These are phyloP conservation scores for Delphinapterus leucas DNA, from an alignment of 2,113 vertebrate genomes.

Conservation along the genomic window DNA sequence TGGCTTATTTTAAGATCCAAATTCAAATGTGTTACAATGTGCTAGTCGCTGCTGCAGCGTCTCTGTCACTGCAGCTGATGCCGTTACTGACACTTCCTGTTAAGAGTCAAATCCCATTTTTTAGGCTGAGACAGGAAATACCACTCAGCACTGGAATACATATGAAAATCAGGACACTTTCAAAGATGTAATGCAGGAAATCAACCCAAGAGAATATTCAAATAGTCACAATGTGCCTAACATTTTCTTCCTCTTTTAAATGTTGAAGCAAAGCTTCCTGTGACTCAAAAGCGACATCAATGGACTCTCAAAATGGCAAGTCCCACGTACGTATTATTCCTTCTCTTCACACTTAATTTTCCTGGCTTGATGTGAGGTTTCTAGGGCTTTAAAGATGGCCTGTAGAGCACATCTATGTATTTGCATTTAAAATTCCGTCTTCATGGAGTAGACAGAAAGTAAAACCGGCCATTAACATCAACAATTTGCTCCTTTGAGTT, in stretches of 20 bases:
- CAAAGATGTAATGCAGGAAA: slow-evolving; percentile 65
- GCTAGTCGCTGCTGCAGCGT: not conserved
- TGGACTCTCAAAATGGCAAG: not conserved
- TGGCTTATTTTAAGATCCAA: slow-evolving; percentile 36
- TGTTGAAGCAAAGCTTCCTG: slow-evolving; percentile 62
- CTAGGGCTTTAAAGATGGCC: not conserved
- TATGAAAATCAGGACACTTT: slow-evolving; percentile 59
- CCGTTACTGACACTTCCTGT: not conserved
- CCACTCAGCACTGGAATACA: slow-evolving; percentile 48
- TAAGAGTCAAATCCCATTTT: slow-evolving; percentile 17
- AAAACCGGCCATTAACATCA: not conserved
- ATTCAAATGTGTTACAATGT: not conserved
- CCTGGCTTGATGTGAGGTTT: not conserved
- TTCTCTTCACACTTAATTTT: not conserved
- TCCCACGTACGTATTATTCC: not conserved
- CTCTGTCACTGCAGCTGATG: not conserved
- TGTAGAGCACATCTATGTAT: not conserved
- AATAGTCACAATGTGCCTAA: slow-evolving; percentile 50
- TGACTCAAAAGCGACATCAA: slow-evolving; percentile 40
- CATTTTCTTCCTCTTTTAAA: slow-evolving; percentile 57
- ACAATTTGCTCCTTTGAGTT: not conserved
- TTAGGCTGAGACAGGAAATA: slow-evolving; percentile 63
- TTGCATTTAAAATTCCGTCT: not conserved
- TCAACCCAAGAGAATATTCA: slow-evolving; percentile 36
- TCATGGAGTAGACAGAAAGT: not conserved